Evolutionary conservation across 2,888 invertebrate genomes (phyloP).

Genomic region (Cerceris rybyensis): DNA sequence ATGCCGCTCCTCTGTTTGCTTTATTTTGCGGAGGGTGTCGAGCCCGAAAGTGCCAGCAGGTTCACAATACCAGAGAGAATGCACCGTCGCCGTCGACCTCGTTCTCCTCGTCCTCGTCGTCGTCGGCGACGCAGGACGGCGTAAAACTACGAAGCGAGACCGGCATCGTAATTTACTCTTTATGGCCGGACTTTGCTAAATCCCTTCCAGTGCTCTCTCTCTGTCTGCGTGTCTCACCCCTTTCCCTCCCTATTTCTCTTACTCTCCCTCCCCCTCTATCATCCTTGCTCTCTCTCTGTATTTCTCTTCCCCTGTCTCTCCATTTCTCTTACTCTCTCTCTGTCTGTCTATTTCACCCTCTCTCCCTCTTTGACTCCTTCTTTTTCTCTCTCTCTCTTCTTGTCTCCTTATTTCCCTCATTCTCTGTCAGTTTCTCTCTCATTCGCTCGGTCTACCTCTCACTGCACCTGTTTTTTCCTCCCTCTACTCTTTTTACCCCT

Average conservation of each 20-base stretch:
- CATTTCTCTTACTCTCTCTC: too few species aligned
- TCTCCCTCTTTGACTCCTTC: too few species aligned
- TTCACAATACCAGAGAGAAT: conserved; percentile 37
- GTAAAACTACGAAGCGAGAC: conserved; percentile 75
- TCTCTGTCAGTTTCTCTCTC: too few species aligned
- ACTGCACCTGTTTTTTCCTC: too few species aligned
- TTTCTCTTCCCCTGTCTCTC: too few species aligned
- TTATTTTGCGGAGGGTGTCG: conserved; percentile 43
- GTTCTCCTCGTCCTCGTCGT: conserved; percentile 24
- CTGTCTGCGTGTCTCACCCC: conserved; percentile 34
- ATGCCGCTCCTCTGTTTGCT: conserved; percentile 12
- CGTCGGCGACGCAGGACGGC: conserved; percentile 44
- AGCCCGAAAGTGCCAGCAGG: conserved; percentile 33
- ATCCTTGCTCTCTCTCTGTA: background rate
- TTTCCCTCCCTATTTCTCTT: conserved; percentile 7
- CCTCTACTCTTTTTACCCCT: too few species aligned
- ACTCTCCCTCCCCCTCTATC: background rate
- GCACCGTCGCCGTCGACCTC: conserved; percentile 24
- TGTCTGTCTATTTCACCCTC: too few species aligned
- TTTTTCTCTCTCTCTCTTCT: too few species aligned
- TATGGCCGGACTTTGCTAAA: conserved; percentile 75
- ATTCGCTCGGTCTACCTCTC: too few species aligned
- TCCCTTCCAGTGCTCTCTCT: conserved; percentile 65
- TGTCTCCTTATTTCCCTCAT: too few species aligned
- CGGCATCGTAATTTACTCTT: conserved; percentile 77